These are phyloP conservation scores for Ginglymostoma cirratum DNA, from an alignment of 2,113 vertebrate species.

Conservation along the genomic window DNA sequence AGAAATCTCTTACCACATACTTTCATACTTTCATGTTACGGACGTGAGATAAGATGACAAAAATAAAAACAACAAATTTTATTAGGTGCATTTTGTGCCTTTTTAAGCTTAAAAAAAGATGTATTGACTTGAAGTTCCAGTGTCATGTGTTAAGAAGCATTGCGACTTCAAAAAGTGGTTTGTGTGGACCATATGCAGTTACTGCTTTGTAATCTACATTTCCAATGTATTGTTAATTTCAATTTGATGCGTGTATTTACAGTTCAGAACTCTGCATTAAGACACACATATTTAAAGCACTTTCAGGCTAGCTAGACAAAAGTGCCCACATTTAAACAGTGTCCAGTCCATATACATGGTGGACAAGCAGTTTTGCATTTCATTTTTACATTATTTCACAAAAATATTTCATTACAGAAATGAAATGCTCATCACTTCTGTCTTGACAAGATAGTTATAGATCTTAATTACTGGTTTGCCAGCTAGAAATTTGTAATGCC, in stretches of 20 bases:
- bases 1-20: too few relatives aligned
- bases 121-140: background rate
- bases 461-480: background rate
- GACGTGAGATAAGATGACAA: too few relatives aligned
- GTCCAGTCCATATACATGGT: background rate
- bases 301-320: background rate
- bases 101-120: background rate
- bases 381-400: too few relatives aligned
- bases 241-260: background rate
- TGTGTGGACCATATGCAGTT: background rate
- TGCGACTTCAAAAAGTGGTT: background rate
- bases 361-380: background rate
- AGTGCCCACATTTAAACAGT: background rate
- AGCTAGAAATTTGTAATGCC: background rate
- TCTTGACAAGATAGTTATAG: too few relatives aligned
- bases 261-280: background rate
- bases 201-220: background rate
- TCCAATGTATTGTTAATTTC: background rate
- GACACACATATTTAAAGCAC: background rate
- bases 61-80: background rate
- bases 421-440: background rate
- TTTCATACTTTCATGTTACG: too few relatives aligned
- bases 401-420: background rate
- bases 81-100: background rate
- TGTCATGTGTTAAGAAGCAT: background rate